These are phyloP conservation scores for Tyrannus savana DNA, from an alignment of 2,113 vertebrate genomes.

Conservation along the genomic window DNA sequence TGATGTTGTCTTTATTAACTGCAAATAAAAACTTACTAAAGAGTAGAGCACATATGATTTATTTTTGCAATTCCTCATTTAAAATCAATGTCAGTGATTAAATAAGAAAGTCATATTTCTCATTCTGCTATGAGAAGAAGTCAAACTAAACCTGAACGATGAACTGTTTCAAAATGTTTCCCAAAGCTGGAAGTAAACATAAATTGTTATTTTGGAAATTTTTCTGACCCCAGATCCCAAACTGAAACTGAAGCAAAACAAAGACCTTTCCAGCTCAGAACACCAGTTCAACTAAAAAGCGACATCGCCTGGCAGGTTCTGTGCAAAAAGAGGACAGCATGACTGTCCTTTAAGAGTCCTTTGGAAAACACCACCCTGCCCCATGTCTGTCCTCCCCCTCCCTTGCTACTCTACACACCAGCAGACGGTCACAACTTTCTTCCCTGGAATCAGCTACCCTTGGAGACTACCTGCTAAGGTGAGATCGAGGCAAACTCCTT, in stretches of 20 bases:
- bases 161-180: neutral
- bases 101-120: neutral
- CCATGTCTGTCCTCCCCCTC: neutral
- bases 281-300: neutral
- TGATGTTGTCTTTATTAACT: neutral
- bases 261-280: neutral
- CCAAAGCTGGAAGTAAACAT: neutral
- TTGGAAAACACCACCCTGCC: neutral
- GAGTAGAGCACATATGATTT: neutral
- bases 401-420: neutral
- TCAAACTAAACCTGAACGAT: neutral
- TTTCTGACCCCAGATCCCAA: neutral
- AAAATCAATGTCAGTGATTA: neutral
- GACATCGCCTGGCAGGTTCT: neutral
- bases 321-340: neutral
- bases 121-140: neutral
- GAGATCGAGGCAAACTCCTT: neutral
- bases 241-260: neutral
- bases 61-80: slow-evolving; percentile 27
- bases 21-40: neutral
- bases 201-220: neutral
- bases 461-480: neutral
- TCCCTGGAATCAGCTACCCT: neutral
- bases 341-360: neutral
- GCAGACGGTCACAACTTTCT: neutral